Base-by-base conservation (phyloP, 1,140 invertebrate genomes). In the Holcopasites calliopsidis region DNA sequence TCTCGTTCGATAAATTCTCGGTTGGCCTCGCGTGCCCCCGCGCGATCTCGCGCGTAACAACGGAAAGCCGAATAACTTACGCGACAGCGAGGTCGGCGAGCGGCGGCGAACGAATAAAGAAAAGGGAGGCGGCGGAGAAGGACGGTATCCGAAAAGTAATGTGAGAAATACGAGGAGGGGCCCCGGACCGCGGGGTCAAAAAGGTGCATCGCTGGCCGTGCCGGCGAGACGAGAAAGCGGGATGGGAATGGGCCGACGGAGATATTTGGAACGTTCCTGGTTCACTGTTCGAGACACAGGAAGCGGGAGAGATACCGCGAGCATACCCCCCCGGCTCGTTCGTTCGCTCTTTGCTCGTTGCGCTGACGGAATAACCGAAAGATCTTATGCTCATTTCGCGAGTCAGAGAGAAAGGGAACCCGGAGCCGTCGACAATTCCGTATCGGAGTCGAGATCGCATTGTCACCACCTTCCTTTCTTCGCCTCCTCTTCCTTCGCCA, bases 211-310 rank as follows among this genome's bases (percentile, higher is more conserved):
- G 79, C n/a, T 47, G 61, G 52, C 66, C 49, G n/a, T 21, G 42
- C 23, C 33, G 47, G 40, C 57, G 73, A 64, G 47, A 55, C 57
- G 60, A 47, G 65, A 23, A 26, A 76, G 75, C 69, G 73, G 64
- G n/a, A n/a, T n/a, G n/a, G n/a, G 64, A 68, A 68, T 42, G 76
- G 58, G 28, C 60, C 50, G 44, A 49, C 35, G 76, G 76, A 87
- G 85, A 88, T 88, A 88, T 88, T 88, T 88, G 87, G 85, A 88
- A 88, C 86, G 84, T 83, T 85, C 68, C 68, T 31, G 69, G 69
- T 66, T 76, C 62, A 69, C 86, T 86, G 86, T 87, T 85, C 86
- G 85, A 69, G 77, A 79, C 72, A 77, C 42, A 79, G 71, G 60
- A 82, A 83, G 79, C 78, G 33, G 58, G 4, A 26, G 33, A 87